A percentile compares a stretch with the other conserved stretches of the same genome.
phyloP scores from a whole-genome alignment of 2,888 invertebrate genomes.

The Theretra japonica region DNA sequence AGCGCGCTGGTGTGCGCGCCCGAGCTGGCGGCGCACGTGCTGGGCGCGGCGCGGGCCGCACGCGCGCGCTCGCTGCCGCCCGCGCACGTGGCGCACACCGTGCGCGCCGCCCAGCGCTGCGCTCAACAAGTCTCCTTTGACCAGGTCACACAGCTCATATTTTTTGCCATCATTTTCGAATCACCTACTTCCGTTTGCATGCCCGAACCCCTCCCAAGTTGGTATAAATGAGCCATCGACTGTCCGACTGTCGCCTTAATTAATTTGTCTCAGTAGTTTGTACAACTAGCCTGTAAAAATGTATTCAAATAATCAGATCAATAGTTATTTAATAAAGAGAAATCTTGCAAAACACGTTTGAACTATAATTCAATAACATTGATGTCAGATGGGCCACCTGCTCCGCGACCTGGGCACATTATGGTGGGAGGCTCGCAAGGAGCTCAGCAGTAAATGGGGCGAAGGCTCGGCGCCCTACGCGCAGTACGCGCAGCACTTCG shows the following conservation, averaged over 20 bases:
- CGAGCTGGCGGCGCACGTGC: slow-evolving; percentile 50
- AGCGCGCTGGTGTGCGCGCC: slow-evolving; percentile 44
- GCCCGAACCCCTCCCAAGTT: no score
- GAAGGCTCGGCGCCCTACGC: slow-evolving; percentile 32
- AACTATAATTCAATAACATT: background rate
- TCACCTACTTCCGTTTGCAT: no score
- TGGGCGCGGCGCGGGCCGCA: slow-evolving; percentile 44
- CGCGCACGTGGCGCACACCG: slow-evolving; percentile 44
- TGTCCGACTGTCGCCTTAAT: no score
- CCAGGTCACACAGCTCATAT: no score
- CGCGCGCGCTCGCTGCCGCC: slow-evolving; percentile 32
- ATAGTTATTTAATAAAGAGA: no score
- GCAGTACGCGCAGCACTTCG: slow-evolving; percentile 53
- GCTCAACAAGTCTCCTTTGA: slow-evolving; percentile 48
- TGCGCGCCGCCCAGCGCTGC: slow-evolving; percentile 42
- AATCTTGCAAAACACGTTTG: background rate
- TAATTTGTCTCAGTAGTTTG: no score
- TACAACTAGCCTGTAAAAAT: no score
- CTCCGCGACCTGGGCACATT: slow-evolving; percentile 62
- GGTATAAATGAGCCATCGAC: no score
- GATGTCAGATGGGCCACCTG: slow-evolving; percentile 61
- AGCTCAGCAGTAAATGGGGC: slow-evolving; percentile 41
- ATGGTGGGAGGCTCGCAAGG: slow-evolving; percentile 66
- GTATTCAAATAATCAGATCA: no score
- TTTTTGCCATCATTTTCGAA: no score